phyloP scores from a whole-genome alignment of 2,888 invertebrate genomes.

The Drosophila peninsularis region DNA sequence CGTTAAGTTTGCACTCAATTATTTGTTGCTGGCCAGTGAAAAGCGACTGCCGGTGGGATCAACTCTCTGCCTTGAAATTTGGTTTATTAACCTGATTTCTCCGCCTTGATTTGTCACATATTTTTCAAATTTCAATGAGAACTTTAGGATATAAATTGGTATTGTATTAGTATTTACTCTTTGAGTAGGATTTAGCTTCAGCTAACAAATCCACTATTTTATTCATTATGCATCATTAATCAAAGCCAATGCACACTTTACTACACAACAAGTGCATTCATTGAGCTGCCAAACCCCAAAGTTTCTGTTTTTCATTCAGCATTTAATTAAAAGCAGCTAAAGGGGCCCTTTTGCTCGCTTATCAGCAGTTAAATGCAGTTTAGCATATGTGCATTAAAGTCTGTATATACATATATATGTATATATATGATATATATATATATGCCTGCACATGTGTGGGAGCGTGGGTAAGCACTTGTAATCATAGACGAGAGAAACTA shows the following conservation, averaged over 20 bases:
- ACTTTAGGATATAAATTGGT: no score
- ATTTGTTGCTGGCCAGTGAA: slow-evolving; percentile 4
- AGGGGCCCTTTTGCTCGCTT: slow-evolving; percentile 15
- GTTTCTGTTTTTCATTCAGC: slow-evolving; percentile 45
- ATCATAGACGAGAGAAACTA: slow-evolving; percentile 62
- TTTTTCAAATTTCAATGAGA: no score
- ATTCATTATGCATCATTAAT: not conserved
- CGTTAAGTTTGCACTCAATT: not conserved
- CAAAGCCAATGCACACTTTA: slow-evolving; percentile 21
- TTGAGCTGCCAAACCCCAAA: slow-evolving; percentile 25
- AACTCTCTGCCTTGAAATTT: not conserved
- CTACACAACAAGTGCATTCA: slow-evolving; percentile 17
- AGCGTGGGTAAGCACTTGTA: slow-evolving; percentile 42
- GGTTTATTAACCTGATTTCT: not conserved
- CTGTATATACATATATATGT: not conserved
- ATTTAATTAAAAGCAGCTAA: slow-evolving; percentile 33
- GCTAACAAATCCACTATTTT: not conserved
- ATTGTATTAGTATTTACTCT: no score
- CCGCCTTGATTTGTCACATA: no score
- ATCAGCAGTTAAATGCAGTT: slow-evolving; percentile 47
- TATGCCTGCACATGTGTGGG: not conserved
- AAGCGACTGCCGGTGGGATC: not conserved
- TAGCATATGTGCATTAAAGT: not conserved
- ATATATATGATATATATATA: not conserved
- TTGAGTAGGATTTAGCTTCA: no score